These are phyloP conservation scores for Musca domestica DNA, from an alignment of 1,140 invertebrate species.

Conservation along the genomic window DNA sequence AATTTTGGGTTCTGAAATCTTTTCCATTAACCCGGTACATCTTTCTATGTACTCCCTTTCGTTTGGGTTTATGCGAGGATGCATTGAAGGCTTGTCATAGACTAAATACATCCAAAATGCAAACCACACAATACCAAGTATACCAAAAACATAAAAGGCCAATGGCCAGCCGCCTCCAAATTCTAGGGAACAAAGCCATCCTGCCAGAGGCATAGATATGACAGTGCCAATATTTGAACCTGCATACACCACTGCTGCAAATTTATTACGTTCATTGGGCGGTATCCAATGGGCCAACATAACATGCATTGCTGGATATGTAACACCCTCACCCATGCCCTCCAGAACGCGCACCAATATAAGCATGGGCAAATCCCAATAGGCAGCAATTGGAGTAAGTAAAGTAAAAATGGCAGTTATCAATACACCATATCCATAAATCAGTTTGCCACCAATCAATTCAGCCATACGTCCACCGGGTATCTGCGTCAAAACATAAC, in stretches of 20 bases:
- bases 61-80: slow-evolving; percentile 71
- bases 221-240: slow-evolving; percentile 71
- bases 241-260: slow-evolving; percentile 76
- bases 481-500: slow-evolving; percentile 83
- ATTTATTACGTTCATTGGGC: slow-evolving; percentile 74
- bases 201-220: slow-evolving; percentile 71
- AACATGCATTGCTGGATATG: slow-evolving; percentile 79
- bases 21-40: slow-evolving; percentile 54
- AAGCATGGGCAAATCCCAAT: slow-evolving; percentile 68
- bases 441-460: slow-evolving; percentile 73
- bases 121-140: slow-evolving; percentile 77
- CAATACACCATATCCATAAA: slow-evolving; percentile 76
- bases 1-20: slow-evolving; percentile 26
- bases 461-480: slow-evolving; percentile 81
- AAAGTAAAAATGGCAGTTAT: slow-evolving; percentile 76
- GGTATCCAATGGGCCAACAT: slow-evolving; percentile 82
- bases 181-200: slow-evolving; percentile 68
- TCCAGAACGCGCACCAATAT: slow-evolving; percentile 76
- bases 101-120: slow-evolving; percentile 70
- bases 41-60: slow-evolving; percentile 68
- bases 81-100: slow-evolving; percentile 72
- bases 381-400: slow-evolving; percentile 70
- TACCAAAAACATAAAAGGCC: slow-evolving; percentile 77
- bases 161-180: slow-evolving; percentile 73
- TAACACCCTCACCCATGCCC: slow-evolving; percentile 84